Evolutionary conservation across 2,888 invertebrate genomes (phyloP).

Genomic region (Drosophila neonasuta): DNA sequence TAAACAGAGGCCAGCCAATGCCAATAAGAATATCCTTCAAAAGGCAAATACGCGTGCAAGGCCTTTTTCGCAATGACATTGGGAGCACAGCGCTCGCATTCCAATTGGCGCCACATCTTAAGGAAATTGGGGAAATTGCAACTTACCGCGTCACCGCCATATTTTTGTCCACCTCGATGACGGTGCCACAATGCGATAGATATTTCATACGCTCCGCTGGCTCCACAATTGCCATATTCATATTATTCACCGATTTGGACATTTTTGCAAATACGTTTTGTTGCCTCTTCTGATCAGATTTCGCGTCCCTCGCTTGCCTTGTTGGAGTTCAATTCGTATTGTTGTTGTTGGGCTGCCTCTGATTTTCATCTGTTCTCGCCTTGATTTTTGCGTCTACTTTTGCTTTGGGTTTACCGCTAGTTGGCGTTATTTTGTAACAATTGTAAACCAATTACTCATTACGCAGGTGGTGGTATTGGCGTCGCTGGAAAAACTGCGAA

Average conservation of each 20-base stretch:
- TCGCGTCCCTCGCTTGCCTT: neutral
- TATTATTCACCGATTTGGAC: conserved; percentile 78
- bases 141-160: conserved; percentile 89
- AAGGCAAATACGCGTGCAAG: conserved; percentile 56
- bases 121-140: neutral
- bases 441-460: conserved; percentile 45
- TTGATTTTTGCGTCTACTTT: conserved; percentile 9
- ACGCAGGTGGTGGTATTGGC: conserved; percentile 48
- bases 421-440: conserved; percentile 43
- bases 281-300: conserved; percentile 9
- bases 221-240: conserved; percentile 83
- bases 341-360: conserved; percentile 1
- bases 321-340: neutral
- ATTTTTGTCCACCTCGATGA: conserved; percentile 88
- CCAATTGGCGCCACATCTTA: conserved; percentile 22
- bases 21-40: conserved; percentile 60
- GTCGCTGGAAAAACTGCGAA: conserved; percentile 45
- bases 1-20: conserved; percentile 15
- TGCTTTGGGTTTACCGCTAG: conserved; percentile 16
- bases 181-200: conserved; percentile 87
- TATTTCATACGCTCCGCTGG: conserved; percentile 87
- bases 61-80: conserved; percentile 44
- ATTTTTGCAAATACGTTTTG: conserved; percentile 41
- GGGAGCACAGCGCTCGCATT: conserved; percentile 8
- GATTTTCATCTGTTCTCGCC: conserved; percentile 28